Evolutionary conservation across 2,888 invertebrate species (phyloP).

Genomic region (Eurytoma californica): DNA sequence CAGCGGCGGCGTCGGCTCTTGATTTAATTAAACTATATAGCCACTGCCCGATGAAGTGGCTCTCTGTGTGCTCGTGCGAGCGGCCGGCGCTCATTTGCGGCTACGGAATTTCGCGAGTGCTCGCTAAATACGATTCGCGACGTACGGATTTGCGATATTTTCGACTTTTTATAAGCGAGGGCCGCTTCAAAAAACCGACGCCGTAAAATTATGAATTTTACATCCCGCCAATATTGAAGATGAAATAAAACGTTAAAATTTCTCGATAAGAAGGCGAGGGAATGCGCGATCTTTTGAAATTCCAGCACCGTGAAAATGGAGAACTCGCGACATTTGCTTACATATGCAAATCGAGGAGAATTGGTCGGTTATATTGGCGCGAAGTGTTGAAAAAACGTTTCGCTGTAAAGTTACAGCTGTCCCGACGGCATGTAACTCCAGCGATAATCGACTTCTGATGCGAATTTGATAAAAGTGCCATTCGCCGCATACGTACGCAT

Average conservation of each 20-base stretch:
- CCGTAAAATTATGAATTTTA: too few species aligned
- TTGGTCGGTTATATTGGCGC: too few species aligned
- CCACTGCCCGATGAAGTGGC: not conserved
- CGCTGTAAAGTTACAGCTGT: not conserved
- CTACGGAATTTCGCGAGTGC: constrained; percentile 41
- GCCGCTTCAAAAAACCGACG: too few species aligned
- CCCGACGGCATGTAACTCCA: not conserved
- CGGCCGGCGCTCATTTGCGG: not conserved
- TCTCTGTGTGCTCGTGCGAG: not conserved
- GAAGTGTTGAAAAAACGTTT: not conserved
- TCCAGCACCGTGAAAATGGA: too few species aligned
- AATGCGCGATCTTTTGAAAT: too few species aligned
- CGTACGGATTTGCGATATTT: not conserved
- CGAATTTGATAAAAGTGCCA: not conserved
- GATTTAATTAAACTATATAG: constrained; percentile 47
- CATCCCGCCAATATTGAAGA: too few species aligned
- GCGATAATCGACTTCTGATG: constrained; percentile 2
- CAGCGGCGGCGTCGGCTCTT: constrained; percentile 14
- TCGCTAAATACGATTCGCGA: constrained; percentile 28
- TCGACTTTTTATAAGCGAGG: too few species aligned
- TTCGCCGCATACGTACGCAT: not conserved
- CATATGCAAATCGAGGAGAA: too few species aligned
- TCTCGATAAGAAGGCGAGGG: too few species aligned
- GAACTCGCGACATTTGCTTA: not conserved
- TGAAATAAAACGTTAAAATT: too few species aligned